These are phyloP conservation scores for Gobio gobio DNA, from an alignment of 2,113 vertebrate genomes.

Conservation along the genomic window DNA sequence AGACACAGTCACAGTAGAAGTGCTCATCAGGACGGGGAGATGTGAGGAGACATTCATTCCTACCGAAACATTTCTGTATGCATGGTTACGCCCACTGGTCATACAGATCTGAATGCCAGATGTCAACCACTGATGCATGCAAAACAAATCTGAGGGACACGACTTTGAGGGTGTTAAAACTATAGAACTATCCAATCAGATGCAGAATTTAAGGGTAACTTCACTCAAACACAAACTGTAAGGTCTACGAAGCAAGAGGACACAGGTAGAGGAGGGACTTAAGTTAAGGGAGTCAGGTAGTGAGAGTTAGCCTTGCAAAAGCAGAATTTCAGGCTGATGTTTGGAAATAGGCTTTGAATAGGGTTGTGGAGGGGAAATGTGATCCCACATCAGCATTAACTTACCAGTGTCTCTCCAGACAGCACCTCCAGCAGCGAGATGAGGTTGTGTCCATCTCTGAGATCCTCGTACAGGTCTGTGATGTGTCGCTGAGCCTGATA, in stretches of 20 bases:
- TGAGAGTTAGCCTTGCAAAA: slow-evolving; percentile 26
- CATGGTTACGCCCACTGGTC: slow-evolving; percentile 1
- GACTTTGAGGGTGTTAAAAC: not conserved
- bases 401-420: slow-evolving; percentile 92
- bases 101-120: slow-evolving; percentile 14
- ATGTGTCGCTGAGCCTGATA: slow-evolving; percentile 87
- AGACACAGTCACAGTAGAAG: slow-evolving; percentile 38
- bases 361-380: slow-evolving; percentile 7
- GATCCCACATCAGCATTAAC: slow-evolving; percentile 57
- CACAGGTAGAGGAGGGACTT: not conserved
- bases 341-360: not conserved
- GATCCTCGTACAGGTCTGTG: slow-evolving; percentile 94
- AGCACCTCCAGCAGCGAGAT: slow-evolving; percentile 97
- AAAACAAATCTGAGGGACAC: slow-evolving; percentile 3
- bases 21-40: slow-evolving; percentile 13
- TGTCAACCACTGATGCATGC: slow-evolving; percentile 27
- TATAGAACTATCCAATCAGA: slow-evolving; percentile 14
- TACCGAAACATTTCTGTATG: not conserved
- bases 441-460: slow-evolving; percentile 95
- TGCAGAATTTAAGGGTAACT: slow-evolving; percentile 29
- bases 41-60: slow-evolving; percentile 19
- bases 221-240: slow-evolving; percentile 24
- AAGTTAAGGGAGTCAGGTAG: slow-evolving; percentile 50
- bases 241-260: slow-evolving; percentile 25
- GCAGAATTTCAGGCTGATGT: slow-evolving; percentile 19